Percentiles rank a stretch among this genome's conserved stretches.
Evolutionary conservation across 2,113 vertebrate species (phyloP).

Genomic region (Phylloscopus trochilus): DNA sequence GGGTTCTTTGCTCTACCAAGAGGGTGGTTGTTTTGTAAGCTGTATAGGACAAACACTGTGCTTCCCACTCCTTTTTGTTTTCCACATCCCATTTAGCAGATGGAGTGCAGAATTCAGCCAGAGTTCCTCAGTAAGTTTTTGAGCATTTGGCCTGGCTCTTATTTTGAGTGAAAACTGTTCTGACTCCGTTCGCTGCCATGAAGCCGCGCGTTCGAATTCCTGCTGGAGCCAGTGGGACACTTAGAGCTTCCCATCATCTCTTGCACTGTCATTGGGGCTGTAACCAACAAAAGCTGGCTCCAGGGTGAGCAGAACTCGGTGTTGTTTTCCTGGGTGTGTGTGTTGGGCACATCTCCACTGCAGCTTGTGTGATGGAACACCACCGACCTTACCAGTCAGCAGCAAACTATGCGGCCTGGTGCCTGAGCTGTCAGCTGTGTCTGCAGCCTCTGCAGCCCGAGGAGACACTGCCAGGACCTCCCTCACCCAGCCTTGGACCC

Average conservation of each 20-base stretch:
- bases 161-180: conserved; percentile 56
- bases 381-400: conserved; percentile 39
- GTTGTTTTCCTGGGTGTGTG: conserved; percentile 57
- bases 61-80: conserved; percentile 35
- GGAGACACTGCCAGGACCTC: conserved; percentile 28
- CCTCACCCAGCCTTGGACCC: neutral
- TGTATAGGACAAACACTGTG: neutral
- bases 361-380: conserved; percentile 57
- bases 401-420: conserved; percentile 64
- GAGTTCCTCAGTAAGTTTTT: conserved; percentile 31
- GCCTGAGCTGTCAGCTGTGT: conserved; percentile 59
- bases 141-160: conserved; percentile 53
- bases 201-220: neutral
- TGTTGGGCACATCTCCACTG: conserved; percentile 55
- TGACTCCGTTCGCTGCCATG: neutral
- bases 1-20: neutral
- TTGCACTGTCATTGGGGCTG: conserved; percentile 32
- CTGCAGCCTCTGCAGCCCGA: neutral
- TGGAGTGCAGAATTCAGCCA: conserved; percentile 26
- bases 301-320: neutral
- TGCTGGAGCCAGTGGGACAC: conserved; percentile 53
- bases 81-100: conserved; percentile 36
- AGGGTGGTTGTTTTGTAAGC: conserved; percentile 20
- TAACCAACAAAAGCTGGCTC: conserved; percentile 61
- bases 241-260: conserved; percentile 44